Conservation (phyloP, 2,797 vertebrate genomes). For the Salarias fasciatus region DNA sequence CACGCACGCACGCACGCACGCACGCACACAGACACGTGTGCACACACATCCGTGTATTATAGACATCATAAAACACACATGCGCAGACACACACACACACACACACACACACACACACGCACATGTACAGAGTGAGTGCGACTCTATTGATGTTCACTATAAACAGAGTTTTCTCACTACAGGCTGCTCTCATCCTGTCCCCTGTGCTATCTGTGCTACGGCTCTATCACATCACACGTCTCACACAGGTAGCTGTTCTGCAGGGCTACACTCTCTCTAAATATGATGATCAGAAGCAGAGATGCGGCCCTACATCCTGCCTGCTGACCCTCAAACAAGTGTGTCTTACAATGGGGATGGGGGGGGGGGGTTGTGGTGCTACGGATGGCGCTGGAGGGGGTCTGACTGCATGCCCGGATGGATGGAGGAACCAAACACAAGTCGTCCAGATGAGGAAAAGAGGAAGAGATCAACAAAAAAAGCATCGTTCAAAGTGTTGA, state of each 20-base stretch:
- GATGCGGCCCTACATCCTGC: constrained; percentile 32
- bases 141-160: constrained; percentile 39
- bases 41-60: constrained; percentile 22
- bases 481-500: constrained; percentile 49
- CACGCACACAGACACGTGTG: constrained; percentile 1
- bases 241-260: constrained; percentile 27
- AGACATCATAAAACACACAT: constrained; percentile 30
- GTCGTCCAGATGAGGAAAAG: constrained; percentile 33
- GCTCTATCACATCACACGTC: constrained; percentile 39
- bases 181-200: constrained; percentile 44
- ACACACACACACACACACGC: constrained; percentile 39
- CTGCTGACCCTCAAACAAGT: constrained; percentile 49
- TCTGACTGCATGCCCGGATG: constrained; percentile 60
- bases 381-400: constrained; percentile 41
- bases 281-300: constrained; percentile 27
- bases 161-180: constrained; percentile 40
- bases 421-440: constrained; percentile 43
- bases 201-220: constrained; percentile 42
- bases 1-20: constrained; percentile 34
- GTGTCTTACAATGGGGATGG: constrained; percentile 50
- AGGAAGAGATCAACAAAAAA: neutral
- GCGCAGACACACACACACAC: constrained; percentile 29
- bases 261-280: constrained; percentile 34
- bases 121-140: constrained; percentile 60
- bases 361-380: constrained; percentile 48